Base-by-base conservation (phyloP, 1,140 invertebrate species). In the Meloidogyne chitwoodi region DNA sequence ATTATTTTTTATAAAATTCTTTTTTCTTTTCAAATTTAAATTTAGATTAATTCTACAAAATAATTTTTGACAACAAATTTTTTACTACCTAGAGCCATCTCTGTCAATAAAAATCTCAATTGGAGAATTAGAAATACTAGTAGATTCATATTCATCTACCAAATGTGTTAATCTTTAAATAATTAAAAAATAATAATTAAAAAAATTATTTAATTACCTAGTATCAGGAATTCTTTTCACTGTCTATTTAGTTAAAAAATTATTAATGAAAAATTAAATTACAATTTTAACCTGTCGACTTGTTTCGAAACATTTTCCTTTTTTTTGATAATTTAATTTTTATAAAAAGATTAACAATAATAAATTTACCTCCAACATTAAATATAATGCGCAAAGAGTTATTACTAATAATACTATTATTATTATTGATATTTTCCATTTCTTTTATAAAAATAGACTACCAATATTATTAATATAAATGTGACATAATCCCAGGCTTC, bases 281-380 rank as follows among this genome's bases (percentile, higher is more conserved):
- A 56, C n/a, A 56, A 48, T 48, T 38, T 41, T 56, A 56, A 56
- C 48, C 48, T 56, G 48, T n/a, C 19, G 19, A 8, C 19, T 56
- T 6, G 48, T 56, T 56, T 56, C 48, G 10, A 56, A 56, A 56
- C 48, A 56, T 8, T 56, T 56, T 5, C 48, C 48, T 56, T 48
- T 41, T 19, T 48, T 41, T 8, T 8, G 10, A 41, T 41, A 48
- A 48, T 48, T 48, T 19, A 19, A 19, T 1, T 48, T 19, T 48
- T 19, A 19, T 48, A 19, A 4, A 48, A 56, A 16, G 2, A 2
- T 56, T 56, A 56, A 44, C 16, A 44, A 16, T 16, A 44, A 44
- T 14, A 19, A 16, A 44, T 48, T 48, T 56, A 56, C 71, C 71
- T 14, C 71, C 71, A 10, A 73, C 56, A 63, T 73, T 73, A 64